phyloP scores from a whole-genome alignment of 2,113 vertebrate species.

The Microcebus lehilahytsara region DNA sequence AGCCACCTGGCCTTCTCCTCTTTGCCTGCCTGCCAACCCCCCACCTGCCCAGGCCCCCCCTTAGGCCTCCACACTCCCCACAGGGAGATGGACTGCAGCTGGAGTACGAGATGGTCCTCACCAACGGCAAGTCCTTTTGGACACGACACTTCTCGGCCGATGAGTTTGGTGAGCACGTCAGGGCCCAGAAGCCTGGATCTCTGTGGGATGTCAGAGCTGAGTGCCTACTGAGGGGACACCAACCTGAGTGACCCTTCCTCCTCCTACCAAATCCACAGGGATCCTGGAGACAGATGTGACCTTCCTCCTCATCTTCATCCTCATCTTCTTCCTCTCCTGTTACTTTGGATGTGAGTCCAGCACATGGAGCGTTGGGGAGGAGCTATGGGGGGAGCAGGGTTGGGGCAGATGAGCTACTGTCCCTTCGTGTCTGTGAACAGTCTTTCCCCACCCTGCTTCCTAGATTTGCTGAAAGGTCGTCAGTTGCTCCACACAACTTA shows the following conservation, averaged over 20 bases:
- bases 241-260: background rate
- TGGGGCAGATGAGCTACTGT: background rate
- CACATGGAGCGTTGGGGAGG: background rate
- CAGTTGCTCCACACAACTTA: slow-evolving; percentile 95
- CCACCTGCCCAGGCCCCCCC: background rate
- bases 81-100: slow-evolving; percentile 92
- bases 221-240: background rate
- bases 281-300: slow-evolving; percentile 96
- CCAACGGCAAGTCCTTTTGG: slow-evolving; percentile 95
- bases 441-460: background rate
- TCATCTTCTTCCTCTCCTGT: slow-evolving; percentile 92
- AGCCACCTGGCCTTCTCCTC: slow-evolving; percentile 57
- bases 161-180: slow-evolving; percentile 89
- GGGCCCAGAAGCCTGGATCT: background rate
- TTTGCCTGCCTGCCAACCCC: slow-evolving; percentile 69
- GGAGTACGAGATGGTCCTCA: slow-evolving; percentile 95
- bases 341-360: slow-evolving; percentile 93
- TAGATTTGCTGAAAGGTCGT: slow-evolving; percentile 92
- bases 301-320: slow-evolving; percentile 91
- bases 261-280: slow-evolving; percentile 78
- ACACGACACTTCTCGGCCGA: slow-evolving; percentile 95
- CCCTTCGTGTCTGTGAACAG: slow-evolving; percentile 20
- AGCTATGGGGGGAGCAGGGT: background rate
- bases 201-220: background rate
- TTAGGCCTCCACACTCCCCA: slow-evolving; percentile 60